Conservation (phyloP, 2,797 vertebrate species). For the Sebastolobus alascanus region DNA sequence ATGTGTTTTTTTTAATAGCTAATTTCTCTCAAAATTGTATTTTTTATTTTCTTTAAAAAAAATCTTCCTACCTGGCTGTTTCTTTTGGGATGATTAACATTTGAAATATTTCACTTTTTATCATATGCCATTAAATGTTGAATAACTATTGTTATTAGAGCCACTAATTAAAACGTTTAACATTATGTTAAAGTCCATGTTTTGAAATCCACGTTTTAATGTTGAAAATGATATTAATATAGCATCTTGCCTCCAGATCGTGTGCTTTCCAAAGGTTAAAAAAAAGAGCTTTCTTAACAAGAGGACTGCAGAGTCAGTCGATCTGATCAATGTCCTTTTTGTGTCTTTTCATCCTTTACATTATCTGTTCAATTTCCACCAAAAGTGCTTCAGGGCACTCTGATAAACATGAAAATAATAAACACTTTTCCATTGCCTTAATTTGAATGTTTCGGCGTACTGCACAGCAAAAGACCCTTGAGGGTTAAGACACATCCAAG, state of each 20-base stretch:
- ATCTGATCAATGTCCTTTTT: not conserved
- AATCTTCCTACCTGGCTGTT: not conserved
- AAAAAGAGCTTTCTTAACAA: not conserved
- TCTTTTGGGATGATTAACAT: not conserved
- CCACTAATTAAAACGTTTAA: not conserved
- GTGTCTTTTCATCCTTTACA: not conserved
- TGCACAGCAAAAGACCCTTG: conserved; percentile 58
- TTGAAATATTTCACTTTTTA: not conserved
- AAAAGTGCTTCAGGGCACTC: not conserved
- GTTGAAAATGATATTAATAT: not conserved
- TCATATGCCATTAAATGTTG: not conserved
- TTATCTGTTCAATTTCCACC: not conserved
- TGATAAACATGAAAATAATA: conserved; percentile 32
- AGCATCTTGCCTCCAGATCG: not conserved
- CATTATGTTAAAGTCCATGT: not conserved
- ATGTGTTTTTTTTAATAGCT: rapidly evolving
- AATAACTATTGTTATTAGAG: not conserved
- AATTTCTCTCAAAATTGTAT: not conserved
- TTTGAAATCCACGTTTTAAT: not conserved
- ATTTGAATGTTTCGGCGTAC: conserved; percentile 51
- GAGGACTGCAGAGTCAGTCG: not conserved
- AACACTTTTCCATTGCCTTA: conserved; percentile 19
- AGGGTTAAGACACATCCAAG: conserved; percentile 61
- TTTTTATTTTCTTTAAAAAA: not conserved
- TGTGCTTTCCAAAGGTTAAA: not conserved